These are phyloP conservation scores for Magallana nippona DNA, from an alignment of 2,888 invertebrate species.

Conservation along the genomic window DNA sequence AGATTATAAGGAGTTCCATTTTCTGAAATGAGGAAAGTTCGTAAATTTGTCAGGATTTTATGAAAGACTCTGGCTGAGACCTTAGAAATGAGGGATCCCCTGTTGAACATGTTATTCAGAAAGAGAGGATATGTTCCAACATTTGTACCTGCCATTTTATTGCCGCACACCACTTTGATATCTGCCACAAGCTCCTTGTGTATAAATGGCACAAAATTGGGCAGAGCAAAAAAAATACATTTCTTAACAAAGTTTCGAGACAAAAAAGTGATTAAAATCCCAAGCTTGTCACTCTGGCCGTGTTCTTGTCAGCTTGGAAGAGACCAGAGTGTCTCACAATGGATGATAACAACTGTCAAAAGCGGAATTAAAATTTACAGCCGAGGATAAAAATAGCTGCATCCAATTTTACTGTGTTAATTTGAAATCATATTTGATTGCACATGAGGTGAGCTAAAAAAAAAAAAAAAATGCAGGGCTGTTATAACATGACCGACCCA, in stretches of 20 bases:
- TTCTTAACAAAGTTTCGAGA: slow-evolving; percentile 29
- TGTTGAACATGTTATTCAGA: slow-evolving; percentile 21
- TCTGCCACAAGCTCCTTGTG: neutral
- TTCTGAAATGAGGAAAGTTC: neutral
- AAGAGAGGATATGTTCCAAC: slow-evolving; percentile 17
- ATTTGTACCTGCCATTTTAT: slow-evolving; percentile 28
- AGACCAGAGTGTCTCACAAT: neutral
- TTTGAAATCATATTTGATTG: no score
- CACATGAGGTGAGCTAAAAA: no score
- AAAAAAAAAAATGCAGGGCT: no score
- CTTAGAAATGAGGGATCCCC: neutral
- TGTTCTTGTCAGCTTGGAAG: slow-evolving; percentile 11
- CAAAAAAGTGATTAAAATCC: slow-evolving; percentile 29
- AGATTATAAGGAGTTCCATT: neutral
- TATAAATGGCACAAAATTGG: slow-evolving; percentile 10
- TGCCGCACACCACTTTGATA: slow-evolving; percentile 3
- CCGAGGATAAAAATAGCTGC: neutral
- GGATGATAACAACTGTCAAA: neutral
- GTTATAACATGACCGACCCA: no score
- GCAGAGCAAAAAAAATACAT: slow-evolving; percentile 7
- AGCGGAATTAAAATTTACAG: neutral
- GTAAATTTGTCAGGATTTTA: neutral
- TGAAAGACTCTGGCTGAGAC: neutral
- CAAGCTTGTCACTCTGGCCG: slow-evolving; percentile 13
- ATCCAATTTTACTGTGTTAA: no score